These are phyloP conservation scores for Leucania comma DNA, from an alignment of 2,888 invertebrate species.

Conservation along the genomic window DNA sequence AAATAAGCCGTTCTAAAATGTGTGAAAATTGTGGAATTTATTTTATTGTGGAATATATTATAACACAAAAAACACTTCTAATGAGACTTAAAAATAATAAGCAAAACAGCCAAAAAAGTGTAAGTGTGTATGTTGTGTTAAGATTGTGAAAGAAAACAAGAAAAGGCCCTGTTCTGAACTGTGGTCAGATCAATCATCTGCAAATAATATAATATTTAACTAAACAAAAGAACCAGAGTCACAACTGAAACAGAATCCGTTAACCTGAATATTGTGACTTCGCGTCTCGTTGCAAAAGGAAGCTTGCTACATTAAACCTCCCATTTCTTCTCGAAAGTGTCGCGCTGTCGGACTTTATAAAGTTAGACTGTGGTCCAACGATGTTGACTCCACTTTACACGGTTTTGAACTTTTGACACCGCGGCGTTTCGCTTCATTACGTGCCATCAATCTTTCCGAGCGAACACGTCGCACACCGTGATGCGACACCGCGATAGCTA, in stretches of 20 bases:
- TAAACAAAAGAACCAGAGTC: not conserved
- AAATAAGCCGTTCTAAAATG: too few species aligned
- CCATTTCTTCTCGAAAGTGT: slow-evolving; percentile 16
- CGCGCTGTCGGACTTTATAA: slow-evolving; percentile 23
- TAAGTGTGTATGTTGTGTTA: too few species aligned
- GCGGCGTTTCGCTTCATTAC: slow-evolving; percentile 71
- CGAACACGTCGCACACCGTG: slow-evolving; percentile 56
- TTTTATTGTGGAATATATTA: too few species aligned
- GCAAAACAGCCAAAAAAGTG: not conserved
- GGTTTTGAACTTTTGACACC: slow-evolving; percentile 73
- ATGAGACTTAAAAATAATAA: too few species aligned
- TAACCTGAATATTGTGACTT: slow-evolving; percentile 2
- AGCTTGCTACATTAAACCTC: slow-evolving; percentile 27
- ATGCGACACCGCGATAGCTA: slow-evolving; percentile 61
- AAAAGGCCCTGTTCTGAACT: not conserved
- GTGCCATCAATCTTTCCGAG: slow-evolving; percentile 73
- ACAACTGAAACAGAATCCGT: slow-evolving; percentile 18
- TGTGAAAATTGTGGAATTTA: too few species aligned
- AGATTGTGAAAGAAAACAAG: not conserved
- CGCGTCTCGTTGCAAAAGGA: not conserved
- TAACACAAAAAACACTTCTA: too few species aligned
- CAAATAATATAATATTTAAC: slow-evolving; percentile 2
- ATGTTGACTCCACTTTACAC: slow-evolving; percentile 66
- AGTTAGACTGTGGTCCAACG: slow-evolving; percentile 48
- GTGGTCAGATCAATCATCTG: not conserved